phyloP scores from a whole-genome alignment of 30 jellyfish, hydroid and myxozoan species.

The Euphysa ruthae region DNA sequence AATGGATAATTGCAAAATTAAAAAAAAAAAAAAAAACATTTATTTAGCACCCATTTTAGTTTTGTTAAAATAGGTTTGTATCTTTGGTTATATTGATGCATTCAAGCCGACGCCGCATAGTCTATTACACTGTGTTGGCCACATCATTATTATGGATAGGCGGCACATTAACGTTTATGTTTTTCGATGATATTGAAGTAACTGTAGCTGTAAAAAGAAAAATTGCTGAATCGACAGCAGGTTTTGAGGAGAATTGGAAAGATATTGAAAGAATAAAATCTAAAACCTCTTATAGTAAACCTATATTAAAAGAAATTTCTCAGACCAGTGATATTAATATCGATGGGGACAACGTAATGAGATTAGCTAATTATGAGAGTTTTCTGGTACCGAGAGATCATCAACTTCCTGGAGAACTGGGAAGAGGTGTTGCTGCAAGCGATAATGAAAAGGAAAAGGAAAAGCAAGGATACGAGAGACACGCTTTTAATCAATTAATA shows the following conservation, averaged over 20 bases:
- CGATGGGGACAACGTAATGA: background rate
- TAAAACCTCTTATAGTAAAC: too few relatives aligned
- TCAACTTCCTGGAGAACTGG: constrained; percentile 72
- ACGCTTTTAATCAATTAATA: constrained; percentile 85
- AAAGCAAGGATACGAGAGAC: constrained; percentile 80
- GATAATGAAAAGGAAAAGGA: constrained; percentile 73
- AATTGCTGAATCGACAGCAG: constrained; percentile 24
- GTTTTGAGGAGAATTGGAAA: background rate
- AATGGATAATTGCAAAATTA: too few relatives aligned
- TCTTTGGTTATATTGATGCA: too few relatives aligned
- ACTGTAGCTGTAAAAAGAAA: constrained; percentile 85
- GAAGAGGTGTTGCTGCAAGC: constrained; percentile 62
- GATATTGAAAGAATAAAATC: constrained; percentile 22
- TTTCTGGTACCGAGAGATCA: constrained; percentile 35
- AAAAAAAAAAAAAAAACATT: too few relatives aligned
- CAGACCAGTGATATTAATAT: background rate
- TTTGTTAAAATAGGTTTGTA: too few relatives aligned
- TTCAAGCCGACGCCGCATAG: constrained; percentile 33
- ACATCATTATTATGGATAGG: constrained; percentile 82
- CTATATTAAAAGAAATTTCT: background rate
- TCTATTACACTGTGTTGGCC: constrained; percentile 71
- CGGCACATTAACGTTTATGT: constrained; percentile 76
- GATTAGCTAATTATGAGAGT: constrained; percentile 65
- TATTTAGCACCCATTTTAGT: too few relatives aligned
- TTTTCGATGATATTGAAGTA: constrained; percentile 91